Percentiles rank a stretch among this genome's conserved stretches.
Conservation (phyloP, 2,888 invertebrate species). For the Chymomyza procnemis region DNA sequence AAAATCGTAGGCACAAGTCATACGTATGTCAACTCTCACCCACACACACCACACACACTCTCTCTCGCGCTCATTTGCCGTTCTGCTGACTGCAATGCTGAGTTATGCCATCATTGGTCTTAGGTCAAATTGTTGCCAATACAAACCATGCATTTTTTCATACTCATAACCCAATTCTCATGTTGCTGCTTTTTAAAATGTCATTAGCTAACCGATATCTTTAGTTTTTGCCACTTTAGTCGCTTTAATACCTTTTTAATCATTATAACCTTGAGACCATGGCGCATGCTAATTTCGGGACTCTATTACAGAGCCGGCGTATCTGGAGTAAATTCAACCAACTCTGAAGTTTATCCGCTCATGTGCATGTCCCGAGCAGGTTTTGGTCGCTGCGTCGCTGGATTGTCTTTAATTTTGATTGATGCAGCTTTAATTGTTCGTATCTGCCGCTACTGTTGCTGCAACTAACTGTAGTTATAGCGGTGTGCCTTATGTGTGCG, state of each 20-base stretch:
- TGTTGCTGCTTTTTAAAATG: neutral
- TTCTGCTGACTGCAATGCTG: no score
- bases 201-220: neutral
- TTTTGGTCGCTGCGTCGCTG: constrained; percentile 21
- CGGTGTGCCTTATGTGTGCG: constrained; percentile 23
- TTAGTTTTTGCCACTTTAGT: neutral
- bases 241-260: constrained; percentile 63
- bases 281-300: constrained; percentile 29
- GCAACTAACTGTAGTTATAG: constrained; percentile 37
- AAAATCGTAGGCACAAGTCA: no score
- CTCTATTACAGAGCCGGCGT: neutral
- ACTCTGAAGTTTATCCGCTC: neutral
- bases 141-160: no score
- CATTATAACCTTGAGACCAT: constrained; percentile 45
- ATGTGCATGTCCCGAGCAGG: neutral
- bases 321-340: neutral
- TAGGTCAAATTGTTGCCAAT: no score
- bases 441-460: constrained; percentile 34
- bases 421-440: constrained; percentile 54
- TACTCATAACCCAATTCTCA: neutral
- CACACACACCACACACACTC: no score
- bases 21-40: no score
- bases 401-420: constrained; percentile 65
- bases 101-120: no score
- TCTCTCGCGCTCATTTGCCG: no score